phyloP scores from a whole-genome alignment of 2,113 vertebrate species.

The Mungos mungo region DNA sequence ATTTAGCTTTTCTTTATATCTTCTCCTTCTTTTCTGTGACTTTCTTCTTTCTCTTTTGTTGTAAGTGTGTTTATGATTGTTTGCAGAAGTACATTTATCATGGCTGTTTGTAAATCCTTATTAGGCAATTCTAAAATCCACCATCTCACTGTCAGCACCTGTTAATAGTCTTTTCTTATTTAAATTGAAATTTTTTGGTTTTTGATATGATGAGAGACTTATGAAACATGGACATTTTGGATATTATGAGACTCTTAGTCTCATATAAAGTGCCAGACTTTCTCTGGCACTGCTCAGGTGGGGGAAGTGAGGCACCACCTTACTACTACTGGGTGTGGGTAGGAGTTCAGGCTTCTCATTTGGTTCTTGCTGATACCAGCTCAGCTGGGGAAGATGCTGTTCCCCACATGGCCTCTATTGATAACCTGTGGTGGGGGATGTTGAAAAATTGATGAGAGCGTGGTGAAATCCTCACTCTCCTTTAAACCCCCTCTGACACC shows the following conservation, averaged over 20 bases:
- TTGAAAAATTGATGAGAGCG: background rate
- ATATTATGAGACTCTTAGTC: background rate
- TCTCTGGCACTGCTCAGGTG: background rate
- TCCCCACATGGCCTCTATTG: background rate
- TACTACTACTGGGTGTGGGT: background rate
- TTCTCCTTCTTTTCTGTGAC: background rate
- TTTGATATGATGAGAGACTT: background rate
- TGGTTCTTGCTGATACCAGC: background rate
- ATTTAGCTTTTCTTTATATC: background rate
- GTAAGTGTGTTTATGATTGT: background rate
- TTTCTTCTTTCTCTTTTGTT: background rate
- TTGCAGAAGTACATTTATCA: background rate
- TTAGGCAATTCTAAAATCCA: background rate
- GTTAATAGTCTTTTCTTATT: background rate
- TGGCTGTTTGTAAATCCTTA: background rate
- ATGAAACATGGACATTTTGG: background rate
- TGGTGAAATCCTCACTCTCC: background rate
- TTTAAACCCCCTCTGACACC: background rate
- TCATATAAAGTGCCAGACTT: background rate
- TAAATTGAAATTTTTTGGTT: background rate
- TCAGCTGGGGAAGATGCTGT: background rate
- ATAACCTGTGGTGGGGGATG: background rate
- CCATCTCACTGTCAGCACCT: background rate
- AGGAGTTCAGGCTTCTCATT: background rate
- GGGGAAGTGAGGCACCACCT: background rate